These are phyloP conservation scores for Trachemys scripta DNA, from an alignment of 2,113 vertebrate species.

Conservation along the genomic window DNA sequence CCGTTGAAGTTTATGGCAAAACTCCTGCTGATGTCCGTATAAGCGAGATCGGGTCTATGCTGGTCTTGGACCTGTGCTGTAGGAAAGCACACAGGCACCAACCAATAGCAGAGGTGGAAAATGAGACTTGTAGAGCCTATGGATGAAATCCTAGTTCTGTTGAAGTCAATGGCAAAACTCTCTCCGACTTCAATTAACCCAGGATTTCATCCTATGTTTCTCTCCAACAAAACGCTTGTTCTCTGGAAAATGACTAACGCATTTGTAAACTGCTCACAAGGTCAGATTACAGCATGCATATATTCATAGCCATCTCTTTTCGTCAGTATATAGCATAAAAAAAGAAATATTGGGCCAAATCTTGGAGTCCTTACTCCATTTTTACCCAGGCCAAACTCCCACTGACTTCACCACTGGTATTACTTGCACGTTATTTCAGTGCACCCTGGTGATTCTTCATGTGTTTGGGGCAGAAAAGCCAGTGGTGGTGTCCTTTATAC, in stretches of 20 bases:
- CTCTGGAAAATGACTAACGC: slow-evolving; percentile 47
- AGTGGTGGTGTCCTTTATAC: neutral
- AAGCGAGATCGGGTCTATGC: neutral
- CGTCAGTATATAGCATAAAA: neutral
- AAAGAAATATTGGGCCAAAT: neutral
- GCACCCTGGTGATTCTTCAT: neutral
- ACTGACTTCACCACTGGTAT: neutral
- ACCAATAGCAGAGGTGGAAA: neutral
- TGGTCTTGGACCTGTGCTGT: fast-evolving
- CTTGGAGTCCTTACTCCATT: neutral
- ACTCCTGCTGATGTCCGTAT: neutral
- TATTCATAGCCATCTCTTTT: neutral
- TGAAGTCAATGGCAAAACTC: slow-evolving; percentile 12
- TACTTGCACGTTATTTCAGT: fast-evolving
- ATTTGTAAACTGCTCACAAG: neutral
- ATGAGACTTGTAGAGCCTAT: neutral
- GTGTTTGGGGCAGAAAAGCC: neutral
- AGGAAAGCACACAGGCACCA: neutral
- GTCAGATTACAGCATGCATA: neutral
- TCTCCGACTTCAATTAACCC: neutral
- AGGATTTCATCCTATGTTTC: slow-evolving; percentile 47
- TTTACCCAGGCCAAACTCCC: neutral
- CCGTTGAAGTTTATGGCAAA: neutral
- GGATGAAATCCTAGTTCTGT: neutral
- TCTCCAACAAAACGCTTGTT: slow-evolving; percentile 33